Evolutionary conservation across 2,888 invertebrate species (phyloP).

Genomic region (Tipula helvola): DNA sequence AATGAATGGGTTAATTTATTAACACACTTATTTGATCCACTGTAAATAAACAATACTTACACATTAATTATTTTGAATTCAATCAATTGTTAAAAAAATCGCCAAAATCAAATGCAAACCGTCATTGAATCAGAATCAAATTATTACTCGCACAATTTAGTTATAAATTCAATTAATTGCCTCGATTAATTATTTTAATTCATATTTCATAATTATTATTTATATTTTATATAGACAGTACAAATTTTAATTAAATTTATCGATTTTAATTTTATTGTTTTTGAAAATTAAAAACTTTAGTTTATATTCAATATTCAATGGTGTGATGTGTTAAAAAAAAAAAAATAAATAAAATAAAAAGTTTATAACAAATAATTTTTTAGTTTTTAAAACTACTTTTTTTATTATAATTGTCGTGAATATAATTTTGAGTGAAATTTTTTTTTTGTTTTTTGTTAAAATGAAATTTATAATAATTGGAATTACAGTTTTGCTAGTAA

Average conservation of each 20-base stretch:
- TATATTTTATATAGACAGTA: background rate
- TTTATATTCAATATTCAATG: background rate
- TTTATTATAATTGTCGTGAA: background rate
- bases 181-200: background rate
- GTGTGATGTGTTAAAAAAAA: background rate
- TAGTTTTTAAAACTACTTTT: background rate
- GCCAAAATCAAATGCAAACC: background rate
- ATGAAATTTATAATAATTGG: background rate
- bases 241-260: background rate
- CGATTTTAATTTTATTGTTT: background rate
- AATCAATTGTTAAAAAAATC: background rate
- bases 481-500: background rate
- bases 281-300: background rate
- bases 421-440: background rate
- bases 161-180: background rate
- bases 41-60: background rate
- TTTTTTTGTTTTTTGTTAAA: background rate
- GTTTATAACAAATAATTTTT: background rate
- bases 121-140: background rate
- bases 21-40: background rate
- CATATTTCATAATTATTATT: background rate
- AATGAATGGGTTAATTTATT: too few relatives aligned
- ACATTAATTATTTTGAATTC: background rate
- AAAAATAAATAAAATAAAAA: background rate
- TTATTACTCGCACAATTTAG: background rate